phyloP scores from a whole-genome alignment of 1,140 invertebrate genomes.

The Sipha flava region DNA sequence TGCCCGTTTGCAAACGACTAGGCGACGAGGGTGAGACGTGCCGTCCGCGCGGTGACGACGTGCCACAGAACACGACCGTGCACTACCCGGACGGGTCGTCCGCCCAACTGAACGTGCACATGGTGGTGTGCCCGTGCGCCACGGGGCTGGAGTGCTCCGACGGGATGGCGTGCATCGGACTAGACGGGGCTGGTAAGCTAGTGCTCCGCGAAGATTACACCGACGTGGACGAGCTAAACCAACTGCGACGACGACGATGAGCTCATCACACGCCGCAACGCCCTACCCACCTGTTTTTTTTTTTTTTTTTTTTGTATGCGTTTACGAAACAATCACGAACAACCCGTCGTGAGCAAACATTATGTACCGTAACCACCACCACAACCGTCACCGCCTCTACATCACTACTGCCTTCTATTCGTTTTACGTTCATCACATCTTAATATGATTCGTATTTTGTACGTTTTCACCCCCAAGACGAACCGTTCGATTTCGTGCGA shows the following conservation, averaged over 20 bases:
- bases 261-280: neutral
- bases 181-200: neutral
- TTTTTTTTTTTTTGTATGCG: too few relatives aligned
- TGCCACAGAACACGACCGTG: neutral
- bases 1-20: neutral
- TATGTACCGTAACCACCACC: too few relatives aligned
- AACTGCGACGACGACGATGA: neutral
- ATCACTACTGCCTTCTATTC: too few relatives aligned
- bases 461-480: too few relatives aligned
- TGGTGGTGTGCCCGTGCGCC: neutral
- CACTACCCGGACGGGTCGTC: slow-evolving; percentile 6
- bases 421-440: too few relatives aligned
- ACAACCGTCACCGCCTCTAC: too few relatives aligned
- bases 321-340: too few relatives aligned
- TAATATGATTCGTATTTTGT: too few relatives aligned
- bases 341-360: too few relatives aligned
- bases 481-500: too few relatives aligned
- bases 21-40: neutral
- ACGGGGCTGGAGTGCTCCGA: neutral
- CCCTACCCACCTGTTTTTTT: too few relatives aligned
- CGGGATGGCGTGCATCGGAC: neutral
- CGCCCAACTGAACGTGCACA: neutral
- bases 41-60: neutral
- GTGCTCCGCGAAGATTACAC: slow-evolving; percentile 13
- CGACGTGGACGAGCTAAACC: slow-evolving; percentile 11